Conservation (phyloP, 2,888 invertebrate genomes). For the Carpatolechia fugitivella region DNA sequence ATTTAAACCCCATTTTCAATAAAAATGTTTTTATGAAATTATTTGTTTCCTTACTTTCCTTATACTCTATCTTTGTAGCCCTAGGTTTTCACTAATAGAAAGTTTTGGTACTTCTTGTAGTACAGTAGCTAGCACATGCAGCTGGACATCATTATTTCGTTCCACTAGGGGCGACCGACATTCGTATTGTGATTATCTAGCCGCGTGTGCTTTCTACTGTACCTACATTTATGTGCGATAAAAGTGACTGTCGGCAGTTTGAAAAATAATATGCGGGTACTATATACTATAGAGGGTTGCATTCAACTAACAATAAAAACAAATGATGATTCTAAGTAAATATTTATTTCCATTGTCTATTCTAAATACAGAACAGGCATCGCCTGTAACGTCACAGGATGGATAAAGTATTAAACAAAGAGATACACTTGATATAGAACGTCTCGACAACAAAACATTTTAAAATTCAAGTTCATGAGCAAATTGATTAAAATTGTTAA, state of each 20-base stretch:
- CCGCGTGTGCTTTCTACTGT: too few relatives aligned
- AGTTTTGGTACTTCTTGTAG: too few relatives aligned
- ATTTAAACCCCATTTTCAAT: not conserved
- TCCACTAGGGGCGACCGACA: too few relatives aligned
- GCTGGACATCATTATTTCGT: too few relatives aligned
- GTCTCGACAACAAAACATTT: not conserved
- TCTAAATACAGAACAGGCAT: conserved; percentile 60
- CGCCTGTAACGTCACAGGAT: conserved; percentile 59
- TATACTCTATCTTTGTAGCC: too few relatives aligned
- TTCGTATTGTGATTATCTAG: too few relatives aligned
- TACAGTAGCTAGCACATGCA: too few relatives aligned
- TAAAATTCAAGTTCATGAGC: not conserved
- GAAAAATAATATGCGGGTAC: too few relatives aligned
- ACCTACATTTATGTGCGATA: too few relatives aligned
- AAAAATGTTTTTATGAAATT: not conserved
- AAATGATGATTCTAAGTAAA: conserved; percentile 63
- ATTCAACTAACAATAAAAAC: conserved; percentile 37
- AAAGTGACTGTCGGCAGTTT: too few relatives aligned
- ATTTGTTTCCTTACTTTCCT: conserved; percentile 24
- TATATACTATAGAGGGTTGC: too few relatives aligned
- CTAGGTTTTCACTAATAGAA: too few relatives aligned
- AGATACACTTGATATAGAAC: conserved; percentile 15
- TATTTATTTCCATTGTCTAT: conserved; percentile 71
- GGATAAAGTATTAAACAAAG: conserved; percentile 33
- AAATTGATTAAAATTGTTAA: not conserved